These are phyloP conservation scores for Coecobrya sp. DNA, from an alignment of 2,888 invertebrate species.

Conservation along the genomic window DNA sequence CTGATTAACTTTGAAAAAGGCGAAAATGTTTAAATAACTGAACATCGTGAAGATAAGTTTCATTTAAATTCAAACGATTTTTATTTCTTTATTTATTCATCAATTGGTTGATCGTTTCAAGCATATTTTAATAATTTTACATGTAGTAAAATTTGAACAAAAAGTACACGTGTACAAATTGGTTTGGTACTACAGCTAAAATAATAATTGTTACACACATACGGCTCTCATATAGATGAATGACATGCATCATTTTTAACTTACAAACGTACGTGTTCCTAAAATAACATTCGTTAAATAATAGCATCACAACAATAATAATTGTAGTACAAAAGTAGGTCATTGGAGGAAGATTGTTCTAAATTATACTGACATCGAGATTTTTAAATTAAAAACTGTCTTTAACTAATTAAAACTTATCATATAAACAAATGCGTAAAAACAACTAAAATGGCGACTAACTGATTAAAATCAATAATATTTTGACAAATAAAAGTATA, in stretches of 20 bases:
- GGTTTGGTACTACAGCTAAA: background rate
- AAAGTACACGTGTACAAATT: slow-evolving; percentile 51
- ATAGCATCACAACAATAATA: slow-evolving; percentile 38
- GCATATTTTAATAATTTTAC: slow-evolving; percentile 19
- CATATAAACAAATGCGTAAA: slow-evolving; percentile 16
- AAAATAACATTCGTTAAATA: slow-evolving; percentile 2
- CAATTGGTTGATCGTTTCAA: slow-evolving; percentile 23
- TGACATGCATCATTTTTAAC: slow-evolving; percentile 33
- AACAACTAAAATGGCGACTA: slow-evolving; percentile 13
- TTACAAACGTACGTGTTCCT: slow-evolving; percentile 11
- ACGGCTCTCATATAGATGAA: background rate
- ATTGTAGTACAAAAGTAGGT: background rate
- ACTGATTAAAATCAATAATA: background rate
- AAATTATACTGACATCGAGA: slow-evolving; percentile 17
- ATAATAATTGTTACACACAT: background rate
- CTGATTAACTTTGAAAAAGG: too few species aligned
- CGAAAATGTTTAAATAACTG: background rate
- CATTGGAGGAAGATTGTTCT: background rate
- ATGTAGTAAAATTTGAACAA: slow-evolving; percentile 37
- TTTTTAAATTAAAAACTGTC: background rate
- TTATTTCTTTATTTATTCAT: slow-evolving; percentile 4
- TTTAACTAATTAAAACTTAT: background rate
- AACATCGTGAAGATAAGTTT: background rate
- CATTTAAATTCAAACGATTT: background rate
- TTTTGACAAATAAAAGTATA: too few species aligned